These are phyloP conservation scores for Poeciliopsis occidentalis DNA, from an alignment of 2,113 vertebrate genomes.

Conservation along the genomic window DNA sequence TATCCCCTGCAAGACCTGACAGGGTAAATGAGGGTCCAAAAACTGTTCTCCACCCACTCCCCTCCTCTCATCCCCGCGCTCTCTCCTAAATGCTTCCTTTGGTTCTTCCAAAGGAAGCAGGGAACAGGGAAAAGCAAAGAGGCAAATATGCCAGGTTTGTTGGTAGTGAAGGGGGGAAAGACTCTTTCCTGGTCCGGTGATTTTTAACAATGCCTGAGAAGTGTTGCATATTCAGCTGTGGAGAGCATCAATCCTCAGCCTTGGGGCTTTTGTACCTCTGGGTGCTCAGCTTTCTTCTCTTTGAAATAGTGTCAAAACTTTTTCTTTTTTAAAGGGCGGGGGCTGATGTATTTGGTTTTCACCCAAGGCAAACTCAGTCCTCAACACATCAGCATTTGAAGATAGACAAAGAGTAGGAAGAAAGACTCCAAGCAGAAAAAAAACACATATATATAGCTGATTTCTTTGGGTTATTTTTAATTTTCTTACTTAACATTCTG, in stretches of 20 bases:
- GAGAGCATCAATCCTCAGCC: conserved; percentile 70
- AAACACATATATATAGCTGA: neutral
- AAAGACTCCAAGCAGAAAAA: conserved; percentile 10
- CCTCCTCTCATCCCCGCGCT: conserved; percentile 53
- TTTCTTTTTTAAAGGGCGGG: conserved; percentile 9
- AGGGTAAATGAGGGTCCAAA: conserved; percentile 83
- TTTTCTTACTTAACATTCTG: conserved; percentile 23
- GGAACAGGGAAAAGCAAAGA: conserved; percentile 57
- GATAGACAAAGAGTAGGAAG: neutral
- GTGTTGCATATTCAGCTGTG: conserved; percentile 75
- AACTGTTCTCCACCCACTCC: conserved; percentile 56
- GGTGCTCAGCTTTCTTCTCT: conserved; percentile 46
- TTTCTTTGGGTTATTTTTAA: conserved; percentile 6
- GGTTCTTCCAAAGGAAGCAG: conserved; percentile 16
- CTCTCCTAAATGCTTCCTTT: conserved; percentile 39
- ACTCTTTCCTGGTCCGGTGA: conserved; percentile 75
- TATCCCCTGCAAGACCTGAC: conserved; percentile 78
- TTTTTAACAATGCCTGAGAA: conserved; percentile 76
- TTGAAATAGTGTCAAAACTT: conserved; percentile 39
- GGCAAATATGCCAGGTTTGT: conserved; percentile 62
- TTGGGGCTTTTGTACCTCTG: conserved; percentile 59
- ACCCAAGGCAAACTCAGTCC: neutral
- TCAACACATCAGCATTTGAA: conserved; percentile 16
- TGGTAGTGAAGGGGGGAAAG: conserved; percentile 56
- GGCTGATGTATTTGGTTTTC: conserved; percentile 33